Conservation (phyloP, 2,113 vertebrate species). For the Erinaceus europaeus region DNA sequence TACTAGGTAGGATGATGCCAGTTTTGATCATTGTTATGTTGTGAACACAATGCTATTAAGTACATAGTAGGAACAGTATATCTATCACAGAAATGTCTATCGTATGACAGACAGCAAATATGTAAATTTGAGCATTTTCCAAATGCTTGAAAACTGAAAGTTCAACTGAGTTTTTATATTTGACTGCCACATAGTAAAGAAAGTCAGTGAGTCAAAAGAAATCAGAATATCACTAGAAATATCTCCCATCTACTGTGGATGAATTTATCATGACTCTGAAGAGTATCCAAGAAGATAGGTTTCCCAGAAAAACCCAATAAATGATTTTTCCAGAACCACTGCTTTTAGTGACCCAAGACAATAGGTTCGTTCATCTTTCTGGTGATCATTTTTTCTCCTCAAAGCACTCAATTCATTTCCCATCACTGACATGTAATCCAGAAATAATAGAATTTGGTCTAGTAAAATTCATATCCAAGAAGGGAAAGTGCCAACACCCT, state of each 20-base stretch:
- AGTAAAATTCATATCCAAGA: conserved; percentile 63
- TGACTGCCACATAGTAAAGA: conserved; percentile 10
- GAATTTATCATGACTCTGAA: conserved; percentile 60
- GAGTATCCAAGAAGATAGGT: conserved; percentile 46
- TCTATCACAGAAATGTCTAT: too few species aligned
- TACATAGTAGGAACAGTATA: neutral
- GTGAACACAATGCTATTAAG: neutral
- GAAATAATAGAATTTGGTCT: conserved; percentile 70
- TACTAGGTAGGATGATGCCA: neutral
- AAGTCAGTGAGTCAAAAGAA: conserved; percentile 13
- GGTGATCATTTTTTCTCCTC: conserved; percentile 50
- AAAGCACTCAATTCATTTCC: conserved; percentile 68
- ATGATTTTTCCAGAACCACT: conserved; percentile 39
- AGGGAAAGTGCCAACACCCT: conserved; percentile 55
- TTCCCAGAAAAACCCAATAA: conserved; percentile 62
- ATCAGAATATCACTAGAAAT: neutral
- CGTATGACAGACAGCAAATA: too few species aligned
- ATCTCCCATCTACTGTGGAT: conserved; percentile 33
- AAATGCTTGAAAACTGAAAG: conserved; percentile 21
- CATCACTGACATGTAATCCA: conserved; percentile 64
- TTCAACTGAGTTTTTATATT: conserved; percentile 27
- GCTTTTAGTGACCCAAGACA: conserved; percentile 55
- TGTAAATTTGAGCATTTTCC: conserved; percentile 34
- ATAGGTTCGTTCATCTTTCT: conserved; percentile 62
- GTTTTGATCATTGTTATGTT: neutral